Evolutionary conservation across 2,797 vertebrate species (phyloP).

Genomic region (Tapera naevia): DNA sequence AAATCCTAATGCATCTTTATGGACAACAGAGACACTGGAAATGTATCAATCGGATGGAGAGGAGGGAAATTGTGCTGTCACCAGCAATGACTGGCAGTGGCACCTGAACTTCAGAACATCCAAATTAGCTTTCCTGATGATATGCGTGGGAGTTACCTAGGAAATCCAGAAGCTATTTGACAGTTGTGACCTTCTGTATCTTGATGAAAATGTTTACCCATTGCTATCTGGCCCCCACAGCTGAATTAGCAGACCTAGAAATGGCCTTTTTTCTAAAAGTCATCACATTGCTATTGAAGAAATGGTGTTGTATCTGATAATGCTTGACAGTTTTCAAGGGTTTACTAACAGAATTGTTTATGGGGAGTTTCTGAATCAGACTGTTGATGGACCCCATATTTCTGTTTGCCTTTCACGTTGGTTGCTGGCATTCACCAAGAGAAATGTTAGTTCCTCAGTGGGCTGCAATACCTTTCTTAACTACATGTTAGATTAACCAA

Average conservation of each 20-base stretch:
- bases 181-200: not conserved
- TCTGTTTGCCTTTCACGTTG: rapidly evolving
- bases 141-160: not conserved
- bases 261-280: not conserved
- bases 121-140: not conserved
- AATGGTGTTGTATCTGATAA: not conserved
- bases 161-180: not conserved
- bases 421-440: not conserved
- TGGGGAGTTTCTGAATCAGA: not conserved
- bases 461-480: not conserved
- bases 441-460: not conserved
- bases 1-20: not conserved
- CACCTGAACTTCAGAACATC: not conserved
- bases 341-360: not conserved
- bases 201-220: not conserved
- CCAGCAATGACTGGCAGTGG: not conserved
- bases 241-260: not conserved
- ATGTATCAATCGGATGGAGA: rapidly evolving
- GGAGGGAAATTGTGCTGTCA: not conserved
- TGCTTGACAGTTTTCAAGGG: not conserved
- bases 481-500: not conserved
- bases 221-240: not conserved
- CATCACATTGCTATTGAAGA: not conserved
- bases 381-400: not conserved
- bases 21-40: not conserved